phyloP scores from a whole-genome alignment of 53 echinoderm and acorn worm species.

The Hippasteria phrygiana region DNA sequence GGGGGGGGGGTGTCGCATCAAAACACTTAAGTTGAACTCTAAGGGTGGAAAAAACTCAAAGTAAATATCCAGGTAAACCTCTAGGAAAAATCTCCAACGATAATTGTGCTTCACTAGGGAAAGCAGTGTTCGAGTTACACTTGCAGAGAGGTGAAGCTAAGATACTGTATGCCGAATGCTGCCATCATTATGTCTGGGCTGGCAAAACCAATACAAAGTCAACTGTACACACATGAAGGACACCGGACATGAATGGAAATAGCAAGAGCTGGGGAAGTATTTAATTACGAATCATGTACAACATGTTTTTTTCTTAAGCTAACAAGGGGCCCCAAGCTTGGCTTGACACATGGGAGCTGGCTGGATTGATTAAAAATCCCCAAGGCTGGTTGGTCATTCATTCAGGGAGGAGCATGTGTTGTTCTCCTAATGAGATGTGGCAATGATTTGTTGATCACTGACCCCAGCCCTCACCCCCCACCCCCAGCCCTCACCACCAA shows the following conservation, averaged over 20 bases:
- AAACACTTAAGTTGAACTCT: too few relatives aligned
- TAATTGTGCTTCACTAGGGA: too few relatives aligned
- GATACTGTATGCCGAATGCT: not conserved
- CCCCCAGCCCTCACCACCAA: not conserved
- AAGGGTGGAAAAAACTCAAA: too few relatives aligned
- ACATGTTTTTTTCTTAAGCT: not conserved
- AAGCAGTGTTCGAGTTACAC: too few relatives aligned
- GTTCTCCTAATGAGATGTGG: conserved; percentile 44
- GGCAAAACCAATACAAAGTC: not conserved
- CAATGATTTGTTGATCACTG: conserved; percentile 55
- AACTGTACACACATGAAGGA: not conserved
- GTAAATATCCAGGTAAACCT: too few relatives aligned
- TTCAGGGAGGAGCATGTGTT: not conserved
- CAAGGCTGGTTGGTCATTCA: not conserved
- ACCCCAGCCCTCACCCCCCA: conserved; percentile 5
- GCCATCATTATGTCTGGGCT: not conserved
- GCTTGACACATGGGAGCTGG: not conserved
- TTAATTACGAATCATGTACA: conserved; percentile 43
- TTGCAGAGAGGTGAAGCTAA: not conserved
- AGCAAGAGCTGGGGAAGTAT: conserved; percentile 6
- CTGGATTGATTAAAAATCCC: not conserved
- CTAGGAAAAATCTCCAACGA: too few relatives aligned
- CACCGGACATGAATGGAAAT: not conserved
- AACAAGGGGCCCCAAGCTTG: not conserved
- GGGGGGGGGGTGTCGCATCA: too few relatives aligned